Base-by-base conservation (phyloP, 1,140 invertebrate genomes). In the Nephila pilipes region DNA sequence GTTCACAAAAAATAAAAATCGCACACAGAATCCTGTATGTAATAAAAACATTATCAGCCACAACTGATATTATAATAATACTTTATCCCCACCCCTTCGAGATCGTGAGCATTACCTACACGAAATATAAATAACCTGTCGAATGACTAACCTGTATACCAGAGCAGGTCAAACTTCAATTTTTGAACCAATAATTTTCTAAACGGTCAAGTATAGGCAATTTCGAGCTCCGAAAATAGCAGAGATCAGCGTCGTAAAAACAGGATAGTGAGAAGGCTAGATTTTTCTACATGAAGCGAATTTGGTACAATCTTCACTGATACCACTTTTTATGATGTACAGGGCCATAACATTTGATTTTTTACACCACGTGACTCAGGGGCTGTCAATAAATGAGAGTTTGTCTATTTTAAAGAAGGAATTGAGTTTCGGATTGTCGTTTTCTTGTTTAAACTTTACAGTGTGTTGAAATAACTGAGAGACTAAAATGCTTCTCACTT, bases 271-370 rank as follows among this genome's bases (percentile, higher is more conserved):
- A 60, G 54, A 55, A 16, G 46, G 29, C 65, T 55, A 36, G 46
- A 90, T 90, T 79, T 90, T 80, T 55, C 87, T 65, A 25, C 87
- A 88, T 38, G 63, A 36, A 14, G 63, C n/a, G 85, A 57, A 88
- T 88, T 88, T 46, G 87, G 58, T 60, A 58, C 55, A 90, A 90
- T 90, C 87, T 90, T 58, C 54, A 63, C 69, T 80, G 87, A 90
- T 90, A 80, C 55, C 36, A 54, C 87, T 79, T 80, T 90, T 90
- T 90, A 90, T 79, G 87, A 90, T 55, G 87, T 58, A 88, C 87
- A 46, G 87, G 87, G n/a, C 87, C 87, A 88, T 69, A 88, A 88
- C 87, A 57, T 88, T 88, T 88, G 87, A 88, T 69, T 80, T 90
- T 90, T 90, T 80, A 29, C 69, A 60, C 63, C 32, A 63, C 63